Percentiles rank a stretch among this genome's conserved stretches.
Evolutionary conservation across 2,113 vertebrate species (phyloP).

Genomic region (Cyprinodon variegatus): DNA sequence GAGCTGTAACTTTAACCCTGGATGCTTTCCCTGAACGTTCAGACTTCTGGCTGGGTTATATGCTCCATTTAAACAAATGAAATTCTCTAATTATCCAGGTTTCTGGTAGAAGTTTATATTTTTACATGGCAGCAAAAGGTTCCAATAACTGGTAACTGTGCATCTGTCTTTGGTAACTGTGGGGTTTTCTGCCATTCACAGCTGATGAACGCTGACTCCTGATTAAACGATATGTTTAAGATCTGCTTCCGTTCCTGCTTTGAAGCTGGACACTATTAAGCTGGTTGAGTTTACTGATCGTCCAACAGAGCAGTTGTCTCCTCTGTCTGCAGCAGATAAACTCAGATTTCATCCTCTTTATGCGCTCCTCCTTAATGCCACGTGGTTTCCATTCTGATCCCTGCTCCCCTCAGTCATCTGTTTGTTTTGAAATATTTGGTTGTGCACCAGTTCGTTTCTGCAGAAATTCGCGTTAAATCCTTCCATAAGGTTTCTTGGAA

Average conservation of each 20-base stretch:
- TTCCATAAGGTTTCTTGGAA: neutral
- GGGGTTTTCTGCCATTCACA: too few relatives aligned
- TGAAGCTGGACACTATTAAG: too few relatives aligned
- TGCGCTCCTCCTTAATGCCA: constrained; percentile 39
- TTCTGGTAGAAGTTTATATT: too few relatives aligned
- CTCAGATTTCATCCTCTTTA: constrained; percentile 29
- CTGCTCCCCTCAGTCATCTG: constrained; percentile 62
- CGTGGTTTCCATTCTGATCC: constrained; percentile 79
- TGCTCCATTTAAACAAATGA: too few relatives aligned
- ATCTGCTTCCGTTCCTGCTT: too few relatives aligned
- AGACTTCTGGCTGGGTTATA: neutral
- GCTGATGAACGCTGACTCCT: too few relatives aligned
- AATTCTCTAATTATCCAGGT: too few relatives aligned
- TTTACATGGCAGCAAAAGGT: too few relatives aligned
- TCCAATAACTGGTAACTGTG: too few relatives aligned
- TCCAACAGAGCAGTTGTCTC: neutral
- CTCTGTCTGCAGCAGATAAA: constrained; percentile 16
- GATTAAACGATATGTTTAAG: too few relatives aligned
- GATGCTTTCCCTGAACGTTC: neutral
- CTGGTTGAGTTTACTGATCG: neutral
- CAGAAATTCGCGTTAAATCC: constrained; percentile 55
- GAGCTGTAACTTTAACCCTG: neutral
- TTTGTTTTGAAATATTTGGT: constrained; percentile 23
- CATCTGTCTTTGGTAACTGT: too few relatives aligned
- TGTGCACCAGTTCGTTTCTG: constrained; percentile 58